Conservation (phyloP, 2,797 vertebrate species). For the Strix occidentalis region DNA sequence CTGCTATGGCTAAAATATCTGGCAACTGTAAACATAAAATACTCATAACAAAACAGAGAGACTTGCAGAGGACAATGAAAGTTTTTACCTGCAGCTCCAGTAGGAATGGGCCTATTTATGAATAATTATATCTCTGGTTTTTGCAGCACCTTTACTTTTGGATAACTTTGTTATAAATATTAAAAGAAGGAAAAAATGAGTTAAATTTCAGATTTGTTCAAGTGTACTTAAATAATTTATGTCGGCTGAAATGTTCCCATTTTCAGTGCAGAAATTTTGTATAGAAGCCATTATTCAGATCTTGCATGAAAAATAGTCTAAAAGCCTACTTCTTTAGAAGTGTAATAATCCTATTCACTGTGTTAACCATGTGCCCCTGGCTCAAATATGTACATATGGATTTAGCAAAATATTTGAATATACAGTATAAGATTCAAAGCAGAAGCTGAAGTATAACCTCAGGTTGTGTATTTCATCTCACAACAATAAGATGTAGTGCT, state of each 20-base stretch:
- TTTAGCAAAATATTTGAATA: constrained; percentile 51
- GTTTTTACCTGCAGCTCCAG: neutral
- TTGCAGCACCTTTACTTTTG: constrained; percentile 14
- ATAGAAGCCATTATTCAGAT: constrained; percentile 38
- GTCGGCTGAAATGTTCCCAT: constrained; percentile 29
- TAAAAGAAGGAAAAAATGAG: neutral
- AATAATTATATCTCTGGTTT: neutral
- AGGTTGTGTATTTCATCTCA: constrained; percentile 8
- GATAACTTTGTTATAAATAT: constrained; percentile 41
- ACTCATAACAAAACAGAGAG: neutral
- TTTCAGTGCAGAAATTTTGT: constrained; percentile 21
- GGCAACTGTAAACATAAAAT: neutral
- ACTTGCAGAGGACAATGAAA: neutral
- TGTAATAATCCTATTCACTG: neutral
- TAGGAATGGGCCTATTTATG: neutral
- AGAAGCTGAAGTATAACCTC: neutral
- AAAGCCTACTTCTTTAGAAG: constrained; percentile 31
- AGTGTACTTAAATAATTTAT: constrained; percentile 49
- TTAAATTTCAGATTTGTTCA: constrained; percentile 35
- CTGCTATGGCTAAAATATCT: neutral
- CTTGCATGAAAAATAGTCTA: constrained; percentile 2
- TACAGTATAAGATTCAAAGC: neutral
- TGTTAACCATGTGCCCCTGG: neutral
- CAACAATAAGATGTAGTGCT: neutral
- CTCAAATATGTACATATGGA: neutral